These are phyloP conservation scores for Ornithorhynchus anatinus DNA, from an alignment of 2,113 vertebrate species.

Conservation along the genomic window DNA sequence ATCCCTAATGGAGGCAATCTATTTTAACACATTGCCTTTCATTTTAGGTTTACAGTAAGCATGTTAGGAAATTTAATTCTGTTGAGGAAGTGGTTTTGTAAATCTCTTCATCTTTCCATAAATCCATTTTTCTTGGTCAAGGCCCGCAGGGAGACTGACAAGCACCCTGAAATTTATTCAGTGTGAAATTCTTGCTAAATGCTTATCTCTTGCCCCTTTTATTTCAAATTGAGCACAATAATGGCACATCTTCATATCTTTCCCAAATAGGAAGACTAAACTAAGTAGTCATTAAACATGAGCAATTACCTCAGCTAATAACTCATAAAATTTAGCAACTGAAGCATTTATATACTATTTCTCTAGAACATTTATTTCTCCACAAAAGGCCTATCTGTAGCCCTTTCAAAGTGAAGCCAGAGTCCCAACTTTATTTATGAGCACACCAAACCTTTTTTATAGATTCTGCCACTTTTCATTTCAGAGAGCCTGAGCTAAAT, in stretches of 20 bases:
- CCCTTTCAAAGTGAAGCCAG: neutral
- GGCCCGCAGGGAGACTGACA: neutral
- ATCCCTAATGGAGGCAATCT: neutral
- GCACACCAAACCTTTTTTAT: neutral
- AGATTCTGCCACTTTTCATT: neutral
- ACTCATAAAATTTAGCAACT: neutral
- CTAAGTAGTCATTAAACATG: neutral
- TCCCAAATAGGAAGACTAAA: neutral
- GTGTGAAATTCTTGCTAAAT: neutral
- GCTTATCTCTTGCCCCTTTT: neutral
- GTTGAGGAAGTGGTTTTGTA: neutral
- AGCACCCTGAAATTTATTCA: neutral
- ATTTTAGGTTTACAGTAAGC: neutral
- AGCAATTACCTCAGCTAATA: neutral
- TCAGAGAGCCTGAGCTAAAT: neutral
- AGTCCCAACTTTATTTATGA: neutral
- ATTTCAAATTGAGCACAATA: neutral
- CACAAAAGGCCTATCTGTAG: neutral
- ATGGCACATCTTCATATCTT: neutral
- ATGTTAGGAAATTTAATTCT: neutral
- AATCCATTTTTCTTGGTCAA: neutral
- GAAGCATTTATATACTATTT: neutral
- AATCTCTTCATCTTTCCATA: neutral
- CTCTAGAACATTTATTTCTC: fast-evolving
- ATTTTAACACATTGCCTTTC: neutral